These are phyloP conservation scores for Seladonia tumulorum DNA, from an alignment of 2,888 invertebrate species.

Conservation along the genomic window DNA sequence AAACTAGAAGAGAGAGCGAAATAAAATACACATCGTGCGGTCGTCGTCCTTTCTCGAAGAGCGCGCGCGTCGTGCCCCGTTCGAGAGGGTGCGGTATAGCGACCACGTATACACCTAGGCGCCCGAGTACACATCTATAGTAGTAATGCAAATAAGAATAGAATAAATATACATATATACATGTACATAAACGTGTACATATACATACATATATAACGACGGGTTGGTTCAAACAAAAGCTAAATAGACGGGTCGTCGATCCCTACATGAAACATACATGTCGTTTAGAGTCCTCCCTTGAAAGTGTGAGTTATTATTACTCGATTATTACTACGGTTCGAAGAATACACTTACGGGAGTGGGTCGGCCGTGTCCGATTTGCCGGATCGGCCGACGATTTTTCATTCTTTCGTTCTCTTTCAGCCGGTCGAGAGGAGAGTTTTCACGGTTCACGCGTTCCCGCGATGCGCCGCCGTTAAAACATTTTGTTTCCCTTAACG, in stretches of 20 bases:
- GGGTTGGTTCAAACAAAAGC: slow-evolving; percentile 73
- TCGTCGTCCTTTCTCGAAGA: slow-evolving; percentile 56
- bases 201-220: slow-evolving; percentile 60
- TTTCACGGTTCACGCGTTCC: slow-evolving; percentile 53
- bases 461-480: slow-evolving; percentile 55
- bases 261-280: slow-evolving; percentile 70
- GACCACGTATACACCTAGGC: slow-evolving; percentile 42
- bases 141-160: slow-evolving; percentile 70
- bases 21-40: slow-evolving; percentile 17
- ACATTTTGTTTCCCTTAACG: slow-evolving; percentile 57
- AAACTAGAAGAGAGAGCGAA: slow-evolving; percentile 9
- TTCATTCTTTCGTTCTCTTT: slow-evolving; percentile 35
- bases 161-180: too few relatives aligned
- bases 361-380: slow-evolving; percentile 55
- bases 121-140: slow-evolving; percentile 66
- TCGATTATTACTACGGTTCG: slow-evolving; percentile 78
- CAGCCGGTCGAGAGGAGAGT: slow-evolving; percentile 28
- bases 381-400: slow-evolving; percentile 48
- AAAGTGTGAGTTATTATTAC: slow-evolving; percentile 60
- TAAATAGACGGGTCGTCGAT: slow-evolving; percentile 75
- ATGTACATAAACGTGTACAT: too few relatives aligned
- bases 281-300: slow-evolving; percentile 52
- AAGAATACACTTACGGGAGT: slow-evolving; percentile 76
- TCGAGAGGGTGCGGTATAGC: slow-evolving; percentile 57
- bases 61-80: neutral